Base-by-base conservation (phyloP, 2,888 invertebrate species). In the Dolichopus griseipennis region DNA sequence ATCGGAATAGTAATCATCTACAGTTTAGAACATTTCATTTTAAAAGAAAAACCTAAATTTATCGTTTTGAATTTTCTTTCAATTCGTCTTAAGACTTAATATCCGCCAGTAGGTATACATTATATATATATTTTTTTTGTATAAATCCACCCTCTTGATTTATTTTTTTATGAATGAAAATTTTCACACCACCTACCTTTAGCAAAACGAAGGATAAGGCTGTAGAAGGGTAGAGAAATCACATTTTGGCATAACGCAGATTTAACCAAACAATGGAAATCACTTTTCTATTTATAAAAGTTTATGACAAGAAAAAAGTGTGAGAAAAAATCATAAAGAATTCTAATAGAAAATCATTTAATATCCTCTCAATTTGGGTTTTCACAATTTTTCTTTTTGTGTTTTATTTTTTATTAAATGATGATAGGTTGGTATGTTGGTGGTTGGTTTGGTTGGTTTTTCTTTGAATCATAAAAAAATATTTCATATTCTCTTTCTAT, bases 321-420 rank as follows among this genome's bases (percentile, higher is more conserved):
- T 15, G 12, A 41, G 41, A 52, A 52, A 52, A 52, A 52, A 7
- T 37, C 37, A 37, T 37, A 37, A 37, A 37, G 37, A 52, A 52
- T 52, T 18, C 52, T 52, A 4, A 52, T 52, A 15, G 52, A 52
- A n/a, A 52, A 52, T 52, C 52, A 52, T 52, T 52, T 52, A 52
- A 52, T 52, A 52, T 52, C 52, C 52, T 52, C 52, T 52, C 52
- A 52, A 52, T 52, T 52, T 52, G n/a, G 52, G 18, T 52, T 52
- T 52, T 52, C n/a, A 12, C 18, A 18, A 18, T 18, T 52, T 41
- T 52, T 52, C 6, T 52, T 52, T 52, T 52, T 18, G 52, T 12
- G 15, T n/a, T 52, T n/a, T 15, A 7, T 37, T 37, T 37, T 52
- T 52, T 12, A 52, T n/a, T n/a, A n/a, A n/a, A 52, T 52, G 6